These are phyloP conservation scores for Rotaria sp. DNA, from an alignment of 2,888 invertebrate species.

Conservation along the genomic window DNA sequence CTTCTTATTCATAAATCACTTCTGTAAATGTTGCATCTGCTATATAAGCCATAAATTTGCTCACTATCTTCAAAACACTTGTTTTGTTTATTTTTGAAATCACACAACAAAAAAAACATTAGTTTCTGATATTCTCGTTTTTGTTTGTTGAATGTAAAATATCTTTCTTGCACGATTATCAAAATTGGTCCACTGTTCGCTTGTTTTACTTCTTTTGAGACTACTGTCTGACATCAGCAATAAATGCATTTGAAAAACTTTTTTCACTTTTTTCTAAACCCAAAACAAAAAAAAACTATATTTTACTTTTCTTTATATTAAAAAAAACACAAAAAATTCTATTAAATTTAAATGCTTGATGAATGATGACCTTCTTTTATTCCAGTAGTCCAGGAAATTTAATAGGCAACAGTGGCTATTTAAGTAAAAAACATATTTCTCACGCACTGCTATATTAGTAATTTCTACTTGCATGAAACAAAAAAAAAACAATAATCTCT, in stretches of 20 bases:
- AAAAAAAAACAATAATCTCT: too few species aligned
- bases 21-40: too few species aligned
- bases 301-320: too few species aligned
- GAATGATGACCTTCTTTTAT: background rate
- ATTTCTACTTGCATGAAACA: too few species aligned
- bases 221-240: constrained; percentile 6
- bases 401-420: background rate
- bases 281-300: too few species aligned
- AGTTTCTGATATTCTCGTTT: background rate
- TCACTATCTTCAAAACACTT: background rate
- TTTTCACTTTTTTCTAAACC: too few species aligned
- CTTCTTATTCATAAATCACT: background rate
- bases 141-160: background rate
- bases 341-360: background rate
- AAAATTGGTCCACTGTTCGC: background rate
- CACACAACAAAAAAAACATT: background rate
- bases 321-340: too few species aligned
- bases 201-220: background rate
- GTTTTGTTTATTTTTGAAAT: background rate
- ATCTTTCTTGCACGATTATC: background rate
- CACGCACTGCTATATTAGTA: too few species aligned
- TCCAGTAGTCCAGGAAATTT: background rate
- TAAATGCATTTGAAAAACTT: background rate
- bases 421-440: too few species aligned
- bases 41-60: background rate